Conservation (phyloP, 2,797 vertebrate species). For the Martes flavigula region DNA sequence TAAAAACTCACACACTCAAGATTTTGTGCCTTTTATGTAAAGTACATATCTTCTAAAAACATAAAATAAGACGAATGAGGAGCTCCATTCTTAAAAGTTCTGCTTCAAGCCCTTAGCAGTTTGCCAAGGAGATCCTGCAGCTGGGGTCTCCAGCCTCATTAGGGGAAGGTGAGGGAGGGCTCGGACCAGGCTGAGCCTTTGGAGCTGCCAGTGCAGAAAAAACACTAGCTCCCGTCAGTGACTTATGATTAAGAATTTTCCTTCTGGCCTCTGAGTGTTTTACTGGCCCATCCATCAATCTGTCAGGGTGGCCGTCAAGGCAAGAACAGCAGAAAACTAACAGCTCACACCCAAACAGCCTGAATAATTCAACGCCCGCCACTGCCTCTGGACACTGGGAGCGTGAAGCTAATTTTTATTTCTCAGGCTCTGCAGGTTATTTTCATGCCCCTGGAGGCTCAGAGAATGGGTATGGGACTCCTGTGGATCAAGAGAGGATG, state of each 20-base stretch:
- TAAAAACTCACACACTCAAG: neutral
- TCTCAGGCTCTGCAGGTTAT: neutral
- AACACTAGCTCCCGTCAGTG: slow-evolving; percentile 31
- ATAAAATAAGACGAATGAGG: neutral
- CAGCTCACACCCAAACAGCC: slow-evolving; percentile 67
- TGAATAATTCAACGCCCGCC: slow-evolving; percentile 70
- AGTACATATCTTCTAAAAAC: neutral
- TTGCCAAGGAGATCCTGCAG: neutral
- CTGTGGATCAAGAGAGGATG: neutral
- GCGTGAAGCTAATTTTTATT: slow-evolving; percentile 8
- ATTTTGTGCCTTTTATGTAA: neutral
- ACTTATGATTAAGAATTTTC: slow-evolving; percentile 74
- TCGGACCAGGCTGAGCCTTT: neutral
- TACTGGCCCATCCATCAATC: slow-evolving; percentile 73
- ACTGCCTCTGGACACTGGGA: slow-evolving; percentile 1
- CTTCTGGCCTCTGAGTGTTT: slow-evolving; percentile 67
- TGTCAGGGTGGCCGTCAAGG: slow-evolving; percentile 59
- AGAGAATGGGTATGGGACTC: neutral
- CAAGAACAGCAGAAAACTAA: slow-evolving; percentile 66
- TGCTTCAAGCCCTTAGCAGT: accelerated
- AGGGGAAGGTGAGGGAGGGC: neutral
- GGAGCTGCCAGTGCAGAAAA: neutral
- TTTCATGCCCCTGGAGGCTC: neutral
- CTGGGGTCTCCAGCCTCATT: neutral
- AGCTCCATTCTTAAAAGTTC: neutral